A percentile compares a stretch with the other conserved stretches of the same genome.
Evolutionary conservation across 2,888 invertebrate species (phyloP).

Genomic region (Spilarctia lutea): DNA sequence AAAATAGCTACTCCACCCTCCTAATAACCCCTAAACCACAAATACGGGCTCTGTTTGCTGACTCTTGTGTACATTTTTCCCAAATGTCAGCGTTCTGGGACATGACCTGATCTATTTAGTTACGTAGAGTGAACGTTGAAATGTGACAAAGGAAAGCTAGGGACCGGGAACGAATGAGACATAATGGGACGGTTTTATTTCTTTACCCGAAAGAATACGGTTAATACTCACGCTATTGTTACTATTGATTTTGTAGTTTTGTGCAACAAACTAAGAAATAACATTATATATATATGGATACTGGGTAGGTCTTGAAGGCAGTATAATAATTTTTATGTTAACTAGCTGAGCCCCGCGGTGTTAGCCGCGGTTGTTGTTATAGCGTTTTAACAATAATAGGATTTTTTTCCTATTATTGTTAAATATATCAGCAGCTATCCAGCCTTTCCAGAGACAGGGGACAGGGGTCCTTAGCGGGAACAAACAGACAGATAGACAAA

Average conservation of each 20-base stretch:
- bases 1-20: slow-evolving; percentile 1
- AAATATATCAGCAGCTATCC: too few species aligned
- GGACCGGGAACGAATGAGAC: not conserved
- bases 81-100: slow-evolving; percentile 11
- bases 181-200: not conserved
- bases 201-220: not conserved
- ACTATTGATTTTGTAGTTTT: not conserved
- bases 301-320: not conserved
- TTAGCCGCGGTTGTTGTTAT: too few species aligned
- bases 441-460: too few species aligned
- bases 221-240: not conserved
- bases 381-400: too few species aligned
- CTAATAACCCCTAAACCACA: not conserved
- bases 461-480: too few species aligned
- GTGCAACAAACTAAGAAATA: not conserved
- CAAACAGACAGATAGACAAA: too few species aligned
- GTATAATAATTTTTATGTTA: not conserved
- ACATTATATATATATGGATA: not conserved
- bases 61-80: slow-evolving; percentile 18
- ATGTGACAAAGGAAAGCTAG: not conserved
- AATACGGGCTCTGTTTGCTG: slow-evolving; percentile 24
- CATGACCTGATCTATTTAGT: slow-evolving; percentile 15
- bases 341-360: too few species aligned
- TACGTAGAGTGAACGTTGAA: not conserved
- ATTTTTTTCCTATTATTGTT: too few species aligned